Conservation (phyloP, 2,888 invertebrate genomes). For the Apotomis capreana region DNA sequence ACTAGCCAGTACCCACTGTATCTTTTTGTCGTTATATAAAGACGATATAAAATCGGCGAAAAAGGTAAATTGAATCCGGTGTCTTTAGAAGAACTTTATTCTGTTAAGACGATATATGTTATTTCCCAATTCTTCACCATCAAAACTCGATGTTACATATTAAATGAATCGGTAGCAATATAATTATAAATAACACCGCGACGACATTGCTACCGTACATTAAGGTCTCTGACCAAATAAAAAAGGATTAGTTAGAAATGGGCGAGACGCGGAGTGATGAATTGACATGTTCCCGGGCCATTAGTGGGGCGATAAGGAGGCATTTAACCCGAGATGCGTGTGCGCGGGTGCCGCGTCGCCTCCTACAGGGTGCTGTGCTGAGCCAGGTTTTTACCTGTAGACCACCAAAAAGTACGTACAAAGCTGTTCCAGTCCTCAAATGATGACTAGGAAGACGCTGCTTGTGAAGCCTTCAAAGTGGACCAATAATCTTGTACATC, state of each 20-base stretch:
- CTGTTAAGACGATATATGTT: not conserved
- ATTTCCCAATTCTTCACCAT: not conserved
- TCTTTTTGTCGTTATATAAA: no score
- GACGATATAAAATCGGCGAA: no score
- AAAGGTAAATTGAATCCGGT: no score
- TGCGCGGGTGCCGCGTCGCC: slow-evolving; percentile 54
- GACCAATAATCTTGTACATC: no score
- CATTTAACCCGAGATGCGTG: slow-evolving; percentile 77
- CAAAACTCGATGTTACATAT: not conserved
- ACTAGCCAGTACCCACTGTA: no score
- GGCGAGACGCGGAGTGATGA: slow-evolving; percentile 72
- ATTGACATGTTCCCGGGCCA: slow-evolving; percentile 80
- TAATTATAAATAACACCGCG: slow-evolving; percentile 24
- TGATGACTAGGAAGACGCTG: no score
- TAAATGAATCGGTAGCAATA: slow-evolving; percentile 27
- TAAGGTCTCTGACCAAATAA: slow-evolving; percentile 44
- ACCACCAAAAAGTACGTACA: no score
- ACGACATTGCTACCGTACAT: slow-evolving; percentile 38
- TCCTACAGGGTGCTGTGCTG: slow-evolving; percentile 50
- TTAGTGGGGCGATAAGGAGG: slow-evolving; percentile 77
- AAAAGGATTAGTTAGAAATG: slow-evolving; percentile 62
- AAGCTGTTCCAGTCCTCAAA: no score
- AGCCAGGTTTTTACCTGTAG: no score
- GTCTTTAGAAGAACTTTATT: no score
- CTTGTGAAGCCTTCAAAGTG: no score